These are phyloP conservation scores for Anisognathus igniventris DNA, from an alignment of 2,797 vertebrate species.

Conservation along the genomic window DNA sequence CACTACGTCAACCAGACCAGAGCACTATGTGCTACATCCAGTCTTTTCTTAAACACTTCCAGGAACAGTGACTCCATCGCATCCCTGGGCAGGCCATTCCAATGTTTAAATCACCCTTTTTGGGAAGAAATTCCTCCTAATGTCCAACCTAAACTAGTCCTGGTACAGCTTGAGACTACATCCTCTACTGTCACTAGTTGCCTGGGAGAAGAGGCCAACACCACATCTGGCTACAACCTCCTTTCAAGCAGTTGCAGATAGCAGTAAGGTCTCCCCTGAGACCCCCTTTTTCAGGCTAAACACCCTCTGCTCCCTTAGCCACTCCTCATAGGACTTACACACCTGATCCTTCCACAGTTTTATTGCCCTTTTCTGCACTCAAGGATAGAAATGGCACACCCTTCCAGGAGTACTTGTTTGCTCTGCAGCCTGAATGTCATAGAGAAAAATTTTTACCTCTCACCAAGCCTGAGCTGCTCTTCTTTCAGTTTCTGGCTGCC, in stretches of 20 bases:
- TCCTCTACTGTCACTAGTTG: not conserved
- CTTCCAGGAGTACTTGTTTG: rapidly evolving
- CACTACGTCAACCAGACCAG: not conserved
- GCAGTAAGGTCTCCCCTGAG: not conserved
- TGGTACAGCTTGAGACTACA: not conserved
- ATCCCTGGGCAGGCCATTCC: not conserved
- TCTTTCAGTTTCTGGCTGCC: not conserved
- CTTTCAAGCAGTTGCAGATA: not conserved
- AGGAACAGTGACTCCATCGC: rapidly evolving
- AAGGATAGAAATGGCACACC: not conserved
- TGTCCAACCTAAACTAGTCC: not conserved
- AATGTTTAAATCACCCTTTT: not conserved
- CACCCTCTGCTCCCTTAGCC: not conserved
- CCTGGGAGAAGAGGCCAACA: not conserved
- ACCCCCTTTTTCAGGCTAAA: not conserved
- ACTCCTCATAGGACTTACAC: not conserved
- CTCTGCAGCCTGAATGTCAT: not conserved
- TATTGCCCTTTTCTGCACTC: not conserved
- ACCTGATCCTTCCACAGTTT: not conserved
- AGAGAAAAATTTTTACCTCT: not conserved
- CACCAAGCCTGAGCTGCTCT: not conserved
- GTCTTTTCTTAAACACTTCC: not conserved
- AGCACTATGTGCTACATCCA: no score
- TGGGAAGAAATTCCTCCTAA: not conserved
- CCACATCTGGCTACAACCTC: rapidly evolving